Base-by-base conservation (phyloP, 1,140 invertebrate genomes). In the Aphaenogaster ashmeadi region DNA sequence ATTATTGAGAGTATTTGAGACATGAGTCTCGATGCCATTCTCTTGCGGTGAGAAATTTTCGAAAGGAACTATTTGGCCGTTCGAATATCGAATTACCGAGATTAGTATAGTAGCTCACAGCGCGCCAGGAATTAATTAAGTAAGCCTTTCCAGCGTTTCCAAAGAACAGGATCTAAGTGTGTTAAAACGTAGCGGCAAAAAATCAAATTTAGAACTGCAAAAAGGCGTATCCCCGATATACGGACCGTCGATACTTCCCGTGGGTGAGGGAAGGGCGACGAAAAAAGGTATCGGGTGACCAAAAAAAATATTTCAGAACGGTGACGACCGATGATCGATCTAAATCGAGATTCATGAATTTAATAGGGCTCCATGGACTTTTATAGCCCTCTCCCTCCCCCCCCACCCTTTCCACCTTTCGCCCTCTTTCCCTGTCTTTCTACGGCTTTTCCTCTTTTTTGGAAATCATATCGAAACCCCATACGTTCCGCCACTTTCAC, bases 391-490 rank as follows among this genome's bases (percentile, higher is more conserved):
- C n/a, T 15, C 8, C 15, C 18, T 62, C 64, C 80, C 21, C 21
- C 18, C 36, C 27, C 27, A 0, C 27, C 27, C 27, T 52, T 77
- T 80, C 8, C 50, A 66, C 56, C 56, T 86, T 67, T 72, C 67
- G 15, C 56, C 74, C 71, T 74, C 62, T 69, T 52, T 72, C 71
- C 58, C 87, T 52, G 81, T 78, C 64, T 85, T 74, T 86, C 87
- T 47, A 15, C 64, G 66, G 79, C 47, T 69, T 58, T 78, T 85
- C 77, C 66, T 80, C 27, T 83, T 85, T 92, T 89, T 89, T 75
- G 90, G 74, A 91, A 93, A 91, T 86, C 91, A 87, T 89, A 92
- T 93, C 86, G 83, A 89, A 88, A 87, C 88, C 78, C 87, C 90
- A 90, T 86, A 85, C 91, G 91, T 84, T 90, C 75, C 91, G 86